phyloP scores from a whole-genome alignment of 2,888 invertebrate species.

The Nephrotoma appendiculata region DNA sequence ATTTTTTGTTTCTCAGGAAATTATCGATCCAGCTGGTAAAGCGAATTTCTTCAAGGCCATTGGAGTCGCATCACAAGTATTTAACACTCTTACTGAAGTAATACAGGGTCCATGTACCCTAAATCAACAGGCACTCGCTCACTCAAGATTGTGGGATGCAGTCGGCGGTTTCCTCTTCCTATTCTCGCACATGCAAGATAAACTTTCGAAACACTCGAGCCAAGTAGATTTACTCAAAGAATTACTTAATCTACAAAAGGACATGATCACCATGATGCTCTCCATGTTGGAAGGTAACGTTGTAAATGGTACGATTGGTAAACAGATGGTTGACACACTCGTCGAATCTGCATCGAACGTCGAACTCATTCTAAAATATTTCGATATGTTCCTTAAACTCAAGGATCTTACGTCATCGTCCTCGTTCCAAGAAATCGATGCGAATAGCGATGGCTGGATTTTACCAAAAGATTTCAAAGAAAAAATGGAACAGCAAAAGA shows the following conservation, averaged over 20 bases:
- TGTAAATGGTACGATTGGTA: conserved; percentile 94
- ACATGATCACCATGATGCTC: conserved; percentile 99
- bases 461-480: conserved; percentile 96
- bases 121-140: conserved; percentile 97
- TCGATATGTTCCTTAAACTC: conserved; percentile 98
- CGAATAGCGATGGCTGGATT: conserved; percentile 95
- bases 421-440: conserved; percentile 88
- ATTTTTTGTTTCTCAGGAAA: conserved; percentile 39
- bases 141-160: conserved; percentile 98
- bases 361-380: conserved; percentile 94
- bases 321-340: conserved; percentile 99
- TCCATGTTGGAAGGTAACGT: conserved; percentile 99
- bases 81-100: conserved; percentile 97
- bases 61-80: conserved; percentile 95
- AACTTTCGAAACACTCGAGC: conserved; percentile 93
- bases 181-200: conserved; percentile 99
- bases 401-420: conserved; percentile 86
- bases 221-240: conserved; percentile 96
- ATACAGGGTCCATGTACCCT: conserved; percentile 97
- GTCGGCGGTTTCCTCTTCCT: conserved; percentile 98
- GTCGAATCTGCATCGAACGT: conserved; percentile 98
- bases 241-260: conserved; percentile 93
- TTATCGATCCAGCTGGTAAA: conserved; percentile 93
- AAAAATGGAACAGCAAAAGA: conserved; percentile 98
- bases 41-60: conserved; percentile 98